A percentile compares a stretch with the other conserved stretches of the same genome.
These are phyloP conservation scores for Cheilosia scutellata DNA, from an alignment of 2,888 invertebrate genomes.

Conservation along the genomic window DNA sequence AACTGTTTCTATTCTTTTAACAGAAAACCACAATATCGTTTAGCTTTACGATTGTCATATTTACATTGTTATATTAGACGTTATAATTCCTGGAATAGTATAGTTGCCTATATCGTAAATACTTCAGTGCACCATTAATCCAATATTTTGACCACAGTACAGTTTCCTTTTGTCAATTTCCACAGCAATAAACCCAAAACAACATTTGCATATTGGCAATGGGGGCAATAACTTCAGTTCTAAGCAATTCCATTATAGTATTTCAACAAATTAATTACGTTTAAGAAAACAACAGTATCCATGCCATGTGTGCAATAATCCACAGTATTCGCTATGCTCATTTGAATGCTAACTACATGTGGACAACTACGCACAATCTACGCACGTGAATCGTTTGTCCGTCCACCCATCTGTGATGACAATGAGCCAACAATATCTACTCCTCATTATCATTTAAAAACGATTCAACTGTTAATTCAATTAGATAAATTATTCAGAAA, in stretches of 20 bases:
- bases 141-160: background rate
- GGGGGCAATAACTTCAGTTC: constrained; percentile 40
- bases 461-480: constrained; percentile 67
- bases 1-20: no score
- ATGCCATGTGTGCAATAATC: no score
- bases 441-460: constrained; percentile 56
- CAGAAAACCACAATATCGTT: no score
- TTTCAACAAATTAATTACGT: constrained; percentile 47
- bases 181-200: constrained; percentile 1
- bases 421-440: constrained; percentile 1
- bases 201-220: constrained; percentile 33
- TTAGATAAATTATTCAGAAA: constrained; percentile 56
- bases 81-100: background rate
- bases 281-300: constrained; percentile 41
- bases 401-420: background rate
- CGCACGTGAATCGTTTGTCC: constrained; percentile 3
- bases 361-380: constrained; percentile 13
- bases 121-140: background rate
- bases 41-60: background rate
- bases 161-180: background rate
- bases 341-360: constrained; percentile 46
- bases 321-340: background rate
- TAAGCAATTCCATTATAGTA: constrained; percentile 10
- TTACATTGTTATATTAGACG: background rate
- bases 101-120: background rate